Evolutionary conservation across 2,113 vertebrate species (phyloP).

Genomic region (Lycocorax pyrrhopterus): DNA sequence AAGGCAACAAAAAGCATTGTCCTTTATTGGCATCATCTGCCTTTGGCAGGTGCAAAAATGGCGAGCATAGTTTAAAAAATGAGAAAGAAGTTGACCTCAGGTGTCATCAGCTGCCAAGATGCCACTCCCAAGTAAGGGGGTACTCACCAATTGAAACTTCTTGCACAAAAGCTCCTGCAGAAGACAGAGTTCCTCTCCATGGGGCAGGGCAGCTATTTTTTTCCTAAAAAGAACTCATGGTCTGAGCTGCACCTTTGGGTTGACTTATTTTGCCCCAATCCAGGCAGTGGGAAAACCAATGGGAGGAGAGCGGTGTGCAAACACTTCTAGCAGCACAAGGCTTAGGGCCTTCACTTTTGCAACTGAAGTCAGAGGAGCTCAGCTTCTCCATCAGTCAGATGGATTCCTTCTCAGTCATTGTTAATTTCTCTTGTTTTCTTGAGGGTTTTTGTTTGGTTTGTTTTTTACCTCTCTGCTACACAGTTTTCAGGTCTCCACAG

Average conservation of each 20-base stretch:
- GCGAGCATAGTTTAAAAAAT: neutral
- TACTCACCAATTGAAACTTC: neutral
- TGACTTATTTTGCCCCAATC: neutral
- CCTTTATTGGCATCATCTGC: neutral
- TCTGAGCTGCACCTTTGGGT: neutral
- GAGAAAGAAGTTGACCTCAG: neutral
- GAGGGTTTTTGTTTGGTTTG: neutral
- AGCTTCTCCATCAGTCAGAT: neutral
- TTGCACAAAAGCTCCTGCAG: neutral
- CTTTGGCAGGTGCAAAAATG: neutral
- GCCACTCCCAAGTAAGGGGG: neutral
- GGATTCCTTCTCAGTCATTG: neutral
- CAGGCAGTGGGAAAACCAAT: fast-evolving
- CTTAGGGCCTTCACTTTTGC: neutral
- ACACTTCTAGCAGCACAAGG: neutral
- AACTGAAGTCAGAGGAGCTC: neutral
- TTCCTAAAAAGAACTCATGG: neutral
- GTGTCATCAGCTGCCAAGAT: neutral
- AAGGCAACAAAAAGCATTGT: neutral
- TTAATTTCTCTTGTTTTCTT: neutral
- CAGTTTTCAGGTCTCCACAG: neutral
- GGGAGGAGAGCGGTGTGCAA: fast-evolving
- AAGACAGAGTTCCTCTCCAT: neutral
- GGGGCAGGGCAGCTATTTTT: neutral
- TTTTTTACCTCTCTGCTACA: neutral